Evolutionary conservation across 2,113 vertebrate species (phyloP), one percentile per base, ranked within the genome.

Genomic region (Poecilia latipinna): DNA sequence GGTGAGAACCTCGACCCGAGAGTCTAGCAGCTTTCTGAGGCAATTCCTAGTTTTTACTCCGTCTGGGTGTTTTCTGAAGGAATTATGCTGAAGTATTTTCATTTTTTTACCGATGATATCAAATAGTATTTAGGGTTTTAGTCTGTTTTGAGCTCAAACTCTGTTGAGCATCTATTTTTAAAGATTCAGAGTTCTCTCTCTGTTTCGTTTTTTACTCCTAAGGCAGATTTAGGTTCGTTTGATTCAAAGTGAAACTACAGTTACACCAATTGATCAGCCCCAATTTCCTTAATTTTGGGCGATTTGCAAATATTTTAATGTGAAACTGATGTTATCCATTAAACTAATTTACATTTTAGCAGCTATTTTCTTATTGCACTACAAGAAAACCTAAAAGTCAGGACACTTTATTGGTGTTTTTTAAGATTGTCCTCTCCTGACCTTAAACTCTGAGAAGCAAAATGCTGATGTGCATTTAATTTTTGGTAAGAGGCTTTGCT

Each of bases 1-100:
- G 97, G 98, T 99, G 73, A 65, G 42, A 15, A 35, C 31, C 33
- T 39, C 13, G 1, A 4, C 35, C 8, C 4, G 31, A 2, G 22
- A 12, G 12, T 15, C 48, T 61, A 12, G 24, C 51, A 22, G 51
- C 51, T 57, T 57, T 57, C 22, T n/a, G 5, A 8, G 22, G 22
- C 1, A 24, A 54, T 54, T 54, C 19, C 22, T 54, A 19, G 7
- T 57, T 57, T 6, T 24, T 57, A 19, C 7, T 57, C 51, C 24
- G 19, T 57, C 24, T 57, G 22, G 51, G 51, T 57, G 5, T 57
- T 57, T 57, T 57, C 51, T 24, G 51, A 57, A n/a, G 6, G 24
- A 57, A 57, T n/a, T 57, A 8, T 57, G 24, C 42, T 61, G 26
- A 24, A 15, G 22, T 22, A 15, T 64, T 6, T 71, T 29, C 4